Conservation (phyloP, 1,140 invertebrate species). For the Cyclina sinensis region DNA sequence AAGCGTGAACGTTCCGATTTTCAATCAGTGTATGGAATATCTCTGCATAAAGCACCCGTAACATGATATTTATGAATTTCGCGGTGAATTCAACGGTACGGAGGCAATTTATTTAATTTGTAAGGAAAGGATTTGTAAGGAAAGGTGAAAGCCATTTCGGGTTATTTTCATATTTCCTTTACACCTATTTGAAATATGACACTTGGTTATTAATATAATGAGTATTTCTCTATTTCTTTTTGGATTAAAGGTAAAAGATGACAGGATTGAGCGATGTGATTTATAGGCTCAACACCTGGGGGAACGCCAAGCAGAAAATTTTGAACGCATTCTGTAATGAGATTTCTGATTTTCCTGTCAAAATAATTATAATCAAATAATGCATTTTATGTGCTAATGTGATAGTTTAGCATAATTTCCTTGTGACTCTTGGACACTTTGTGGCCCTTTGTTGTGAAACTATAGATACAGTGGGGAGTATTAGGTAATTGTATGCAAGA, state of each 20-base stretch:
- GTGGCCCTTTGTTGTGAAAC: too few species aligned
- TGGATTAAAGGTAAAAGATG: slow-evolving; percentile 22
- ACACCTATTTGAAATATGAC: slow-evolving; percentile 55
- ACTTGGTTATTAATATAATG: slow-evolving; percentile 55
- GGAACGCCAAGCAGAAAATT: slow-evolving; percentile 29
- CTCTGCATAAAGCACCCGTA: slow-evolving; percentile 22
- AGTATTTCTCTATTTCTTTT: slow-evolving; percentile 9
- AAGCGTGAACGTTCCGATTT: slow-evolving; percentile 22
- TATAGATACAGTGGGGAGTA: too few species aligned
- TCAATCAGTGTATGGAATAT: slow-evolving; percentile 32
- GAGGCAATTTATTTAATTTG: slow-evolving; percentile 48
- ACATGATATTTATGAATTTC: slow-evolving; percentile 37
- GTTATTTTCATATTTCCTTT: slow-evolving; percentile 46
- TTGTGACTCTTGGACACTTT: too few species aligned
- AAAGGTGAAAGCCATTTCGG: slow-evolving; percentile 40
- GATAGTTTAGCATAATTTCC: too few species aligned
- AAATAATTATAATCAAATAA: background rate
- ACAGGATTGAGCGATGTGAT: background rate
- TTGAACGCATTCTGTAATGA: background rate
- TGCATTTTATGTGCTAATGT: background rate
- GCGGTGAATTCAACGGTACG: slow-evolving; percentile 27
- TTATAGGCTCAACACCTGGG: slow-evolving; percentile 1
- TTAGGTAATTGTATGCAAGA: too few species aligned
- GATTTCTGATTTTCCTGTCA: background rate
- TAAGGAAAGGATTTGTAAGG: slow-evolving; percentile 50